Percentiles rank a stretch among this genome's conserved stretches.
Evolutionary conservation across 2,797 vertebrate genomes (phyloP).

Genomic region (Hephaestus fuliginosus): DNA sequence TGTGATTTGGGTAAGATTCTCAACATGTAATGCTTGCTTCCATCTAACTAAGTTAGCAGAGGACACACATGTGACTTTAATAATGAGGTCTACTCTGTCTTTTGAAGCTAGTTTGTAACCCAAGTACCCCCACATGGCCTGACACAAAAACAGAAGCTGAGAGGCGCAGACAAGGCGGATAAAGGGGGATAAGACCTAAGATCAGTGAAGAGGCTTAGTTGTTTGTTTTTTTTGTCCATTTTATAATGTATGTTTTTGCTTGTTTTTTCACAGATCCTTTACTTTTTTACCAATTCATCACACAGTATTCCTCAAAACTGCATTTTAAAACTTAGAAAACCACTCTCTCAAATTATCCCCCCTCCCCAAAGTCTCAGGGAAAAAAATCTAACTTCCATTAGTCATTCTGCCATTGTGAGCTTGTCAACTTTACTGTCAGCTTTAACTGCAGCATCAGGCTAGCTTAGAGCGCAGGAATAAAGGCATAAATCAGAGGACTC

Average conservation of each 20-base stretch:
- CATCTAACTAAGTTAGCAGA: background rate
- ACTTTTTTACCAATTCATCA: background rate
- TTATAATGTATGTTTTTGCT: background rate
- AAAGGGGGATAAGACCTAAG: background rate
- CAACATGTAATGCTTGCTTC: no score
- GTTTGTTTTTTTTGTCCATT: background rate
- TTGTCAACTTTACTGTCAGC: conserved; percentile 21
- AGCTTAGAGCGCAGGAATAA: conserved; percentile 25
- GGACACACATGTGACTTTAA: background rate
- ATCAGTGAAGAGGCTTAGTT: background rate
- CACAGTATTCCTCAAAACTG: background rate
- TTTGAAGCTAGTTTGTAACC: background rate
- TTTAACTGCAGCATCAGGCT: background rate
- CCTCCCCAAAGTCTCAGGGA: background rate
- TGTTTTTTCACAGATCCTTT: background rate
- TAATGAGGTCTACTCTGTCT: background rate
- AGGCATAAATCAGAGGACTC: conserved; percentile 18
- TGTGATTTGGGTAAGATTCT: background rate
- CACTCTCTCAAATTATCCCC: background rate
- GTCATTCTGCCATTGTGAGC: conserved; percentile 33
- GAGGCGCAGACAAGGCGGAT: background rate
- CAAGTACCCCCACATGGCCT: background rate
- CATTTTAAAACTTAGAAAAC: background rate
- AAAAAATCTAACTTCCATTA: conserved; percentile 1
- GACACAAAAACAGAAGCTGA: background rate